Percentiles rank a stretch among this genome's conserved stretches.
Evolutionary conservation across 2,888 invertebrate species (phyloP).

Genomic region (Muscina levida): DNA sequence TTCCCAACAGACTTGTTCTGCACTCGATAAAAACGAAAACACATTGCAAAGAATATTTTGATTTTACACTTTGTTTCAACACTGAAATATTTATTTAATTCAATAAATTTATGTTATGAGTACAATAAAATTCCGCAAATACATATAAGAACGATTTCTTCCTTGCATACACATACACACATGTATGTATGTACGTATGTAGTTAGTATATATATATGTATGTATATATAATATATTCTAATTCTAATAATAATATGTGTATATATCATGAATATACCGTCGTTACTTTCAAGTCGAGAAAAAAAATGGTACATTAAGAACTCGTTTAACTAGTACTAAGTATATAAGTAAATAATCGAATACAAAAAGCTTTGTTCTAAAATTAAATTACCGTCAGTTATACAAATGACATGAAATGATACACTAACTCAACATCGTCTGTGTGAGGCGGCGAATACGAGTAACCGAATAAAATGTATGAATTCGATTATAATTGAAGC

Average conservation of each 20-base stretch:
- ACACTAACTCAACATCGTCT: no score
- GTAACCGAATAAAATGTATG: neutral
- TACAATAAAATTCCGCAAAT: slow-evolving; percentile 69
- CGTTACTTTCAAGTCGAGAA: neutral
- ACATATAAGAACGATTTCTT: slow-evolving; percentile 62
- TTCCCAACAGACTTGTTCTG: no score
- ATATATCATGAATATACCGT: slow-evolving; percentile 29
- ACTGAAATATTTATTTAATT: slow-evolving; percentile 67
- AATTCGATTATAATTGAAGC: slow-evolving; percentile 3
- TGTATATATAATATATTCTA: no score
- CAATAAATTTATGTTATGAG: slow-evolving; percentile 59
- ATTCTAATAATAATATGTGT: slow-evolving; percentile 14
- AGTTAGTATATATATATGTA: slow-evolving; percentile 4
- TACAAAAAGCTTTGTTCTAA: slow-evolving; percentile 3
- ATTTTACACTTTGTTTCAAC: slow-evolving; percentile 66
- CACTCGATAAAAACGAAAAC: no score
- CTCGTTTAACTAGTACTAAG: slow-evolving; percentile 17
- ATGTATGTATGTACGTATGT: slow-evolving; percentile 19
- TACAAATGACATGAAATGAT: neutral
- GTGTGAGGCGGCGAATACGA: neutral
- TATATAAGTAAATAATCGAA: neutral
- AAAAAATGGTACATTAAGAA: slow-evolving; percentile 20
- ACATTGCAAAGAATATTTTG: slow-evolving; percentile 1
- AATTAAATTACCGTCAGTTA: neutral
- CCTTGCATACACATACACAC: slow-evolving; percentile 3